Evolutionary conservation across 2,888 invertebrate species (phyloP).

Genomic region (Tyria jacobaeae): DNA sequence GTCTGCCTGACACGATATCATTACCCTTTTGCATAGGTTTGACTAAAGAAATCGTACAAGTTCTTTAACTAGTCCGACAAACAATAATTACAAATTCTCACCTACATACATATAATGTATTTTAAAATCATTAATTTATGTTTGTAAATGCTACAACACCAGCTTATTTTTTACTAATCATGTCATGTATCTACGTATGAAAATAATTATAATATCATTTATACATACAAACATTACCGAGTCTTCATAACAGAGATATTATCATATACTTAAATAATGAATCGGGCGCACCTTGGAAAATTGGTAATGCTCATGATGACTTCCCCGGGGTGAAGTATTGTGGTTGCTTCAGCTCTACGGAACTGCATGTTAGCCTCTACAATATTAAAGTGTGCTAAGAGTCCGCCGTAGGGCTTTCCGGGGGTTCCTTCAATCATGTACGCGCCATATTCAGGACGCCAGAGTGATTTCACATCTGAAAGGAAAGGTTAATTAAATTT

Average conservation of each 20-base stretch:
- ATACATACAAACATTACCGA: background rate
- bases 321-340: conserved; percentile 92
- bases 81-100: too few relatives aligned
- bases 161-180: background rate
- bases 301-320: conserved; percentile 96
- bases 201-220: conserved; percentile 4
- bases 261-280: background rate
- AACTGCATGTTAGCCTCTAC: conserved; percentile 99
- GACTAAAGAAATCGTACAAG: too few relatives aligned
- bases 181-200: too few relatives aligned
- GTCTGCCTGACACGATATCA: too few relatives aligned
- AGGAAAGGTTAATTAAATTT: background rate
- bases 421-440: conserved; percentile 99
- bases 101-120: too few relatives aligned
- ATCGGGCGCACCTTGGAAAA: conserved; percentile 94
- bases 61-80: too few relatives aligned
- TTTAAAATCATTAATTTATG: background rate
- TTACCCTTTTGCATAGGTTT: too few relatives aligned
- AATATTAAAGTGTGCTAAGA: conserved; percentile 98
- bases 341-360: conserved; percentile 93
- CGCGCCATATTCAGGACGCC: conserved; percentile 99
- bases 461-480: conserved; percentile 93
- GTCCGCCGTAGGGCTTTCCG: conserved; percentile 97
- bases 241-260: too few relatives aligned
- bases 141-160: too few relatives aligned